Conservation (phyloP, 37 sponge, comb jelly and placozoan species). For the Ianthella basta region DNA sequence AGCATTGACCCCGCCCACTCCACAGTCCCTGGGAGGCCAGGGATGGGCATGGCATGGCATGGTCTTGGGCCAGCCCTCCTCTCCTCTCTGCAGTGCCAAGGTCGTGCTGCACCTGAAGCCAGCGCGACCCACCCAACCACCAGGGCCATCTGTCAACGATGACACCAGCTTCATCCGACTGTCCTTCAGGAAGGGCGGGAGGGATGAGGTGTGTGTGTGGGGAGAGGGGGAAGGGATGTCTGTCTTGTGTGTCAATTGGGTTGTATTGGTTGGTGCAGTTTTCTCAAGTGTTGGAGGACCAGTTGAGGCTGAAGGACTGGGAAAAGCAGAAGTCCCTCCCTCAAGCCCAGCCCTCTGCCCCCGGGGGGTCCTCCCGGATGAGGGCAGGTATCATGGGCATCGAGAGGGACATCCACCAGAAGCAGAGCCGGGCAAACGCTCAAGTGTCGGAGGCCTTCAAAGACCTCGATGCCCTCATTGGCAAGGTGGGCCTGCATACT, state of each 20-base stretch:
- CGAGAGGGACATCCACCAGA: slow-evolving; percentile 87
- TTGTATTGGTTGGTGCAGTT: neutral
- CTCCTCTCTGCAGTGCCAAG: slow-evolving; percentile 75
- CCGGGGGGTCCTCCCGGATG: slow-evolving; percentile 37
- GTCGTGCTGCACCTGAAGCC: slow-evolving; percentile 59
- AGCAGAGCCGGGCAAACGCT: slow-evolving; percentile 68
- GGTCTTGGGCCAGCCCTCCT: no score
- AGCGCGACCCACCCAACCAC: slow-evolving; percentile 49
- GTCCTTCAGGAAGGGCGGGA: slow-evolving; percentile 94
- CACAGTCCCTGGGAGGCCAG: neutral
- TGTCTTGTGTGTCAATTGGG: no score
- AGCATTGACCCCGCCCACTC: no score
- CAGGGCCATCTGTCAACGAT: slow-evolving; percentile 68
- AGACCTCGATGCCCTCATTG: slow-evolving; percentile 95
- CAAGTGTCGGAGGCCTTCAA: slow-evolving; percentile 88
- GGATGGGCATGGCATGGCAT: neutral
- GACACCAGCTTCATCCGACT: slow-evolving; percentile 72
- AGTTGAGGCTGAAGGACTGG: slow-evolving; percentile 66
- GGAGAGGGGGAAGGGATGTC: neutral
- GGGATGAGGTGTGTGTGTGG: slow-evolving; percentile 59
- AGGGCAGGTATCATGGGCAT: slow-evolving; percentile 89
- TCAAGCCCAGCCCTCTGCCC: neutral
- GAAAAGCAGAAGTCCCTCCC: slow-evolving; percentile 32
- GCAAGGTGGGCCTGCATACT: no score
- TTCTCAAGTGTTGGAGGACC: slow-evolving; percentile 19